Percentiles rank a stretch among this genome's conserved stretches.
Conservation (phyloP, 2,888 invertebrate genomes). For the Stictocephala bisonia region DNA sequence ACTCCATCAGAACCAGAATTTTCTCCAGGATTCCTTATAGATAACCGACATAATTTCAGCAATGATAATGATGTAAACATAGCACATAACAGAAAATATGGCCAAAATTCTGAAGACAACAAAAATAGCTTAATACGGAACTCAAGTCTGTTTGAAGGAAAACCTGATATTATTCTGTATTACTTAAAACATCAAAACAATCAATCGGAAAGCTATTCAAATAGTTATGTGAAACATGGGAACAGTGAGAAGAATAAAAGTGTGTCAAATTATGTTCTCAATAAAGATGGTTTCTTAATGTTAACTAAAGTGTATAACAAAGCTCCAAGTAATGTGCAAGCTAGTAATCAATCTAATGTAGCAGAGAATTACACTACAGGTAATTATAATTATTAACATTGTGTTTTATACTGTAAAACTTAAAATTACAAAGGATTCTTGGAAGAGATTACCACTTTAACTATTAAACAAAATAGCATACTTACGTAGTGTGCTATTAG, state of each 20-base stretch:
- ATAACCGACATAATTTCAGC: not conserved
- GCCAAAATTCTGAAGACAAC: not conserved
- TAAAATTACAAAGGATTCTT: not conserved
- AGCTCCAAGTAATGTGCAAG: conserved; percentile 61
- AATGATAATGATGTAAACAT: conserved; percentile 14
- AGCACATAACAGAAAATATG: conserved; percentile 37
- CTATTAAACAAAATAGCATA: not conserved
- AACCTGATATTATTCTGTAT: conserved; percentile 6
- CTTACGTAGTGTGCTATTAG: no score
- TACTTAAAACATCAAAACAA: conserved; percentile 17
- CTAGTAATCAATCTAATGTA: not conserved
- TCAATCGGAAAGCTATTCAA: not conserved
- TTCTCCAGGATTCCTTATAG: no score
- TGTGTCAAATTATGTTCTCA: conserved; percentile 68
- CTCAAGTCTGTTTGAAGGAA: not conserved
- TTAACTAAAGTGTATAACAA: conserved; percentile 75
- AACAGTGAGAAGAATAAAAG: conserved; percentile 15
- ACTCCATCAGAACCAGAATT: no score
- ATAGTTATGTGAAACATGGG: conserved; percentile 1
- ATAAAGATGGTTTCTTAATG: conserved; percentile 74
- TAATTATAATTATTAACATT: not conserved
- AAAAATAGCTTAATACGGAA: conserved; percentile 19
- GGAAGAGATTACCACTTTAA: not conserved
- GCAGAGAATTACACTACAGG: conserved; percentile 8
- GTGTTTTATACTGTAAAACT: not conserved